These are phyloP conservation scores for Erannis defoliaria DNA, from an alignment of 2,888 invertebrate genomes.

Conservation along the genomic window DNA sequence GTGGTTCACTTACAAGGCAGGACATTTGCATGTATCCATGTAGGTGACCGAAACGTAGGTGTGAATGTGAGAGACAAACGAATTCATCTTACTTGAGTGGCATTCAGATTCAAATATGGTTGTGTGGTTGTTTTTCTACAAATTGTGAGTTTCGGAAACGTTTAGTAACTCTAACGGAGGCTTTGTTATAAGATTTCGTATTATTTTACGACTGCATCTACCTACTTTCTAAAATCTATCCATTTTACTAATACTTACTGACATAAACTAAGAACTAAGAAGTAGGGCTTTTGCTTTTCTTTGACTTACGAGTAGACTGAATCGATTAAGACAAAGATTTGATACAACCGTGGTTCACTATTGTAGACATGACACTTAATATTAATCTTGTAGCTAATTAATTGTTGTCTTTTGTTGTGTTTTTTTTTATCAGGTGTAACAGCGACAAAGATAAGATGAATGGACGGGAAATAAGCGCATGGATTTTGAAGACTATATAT, in stretches of 20 bases:
- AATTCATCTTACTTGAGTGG: constrained; percentile 28
- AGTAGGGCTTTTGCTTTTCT: no score
- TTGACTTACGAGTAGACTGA: no score
- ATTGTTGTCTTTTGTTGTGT: no score
- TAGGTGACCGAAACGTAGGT: constrained; percentile 64
- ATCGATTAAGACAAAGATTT: no score
- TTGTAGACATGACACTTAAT: no score
- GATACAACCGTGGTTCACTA: no score
- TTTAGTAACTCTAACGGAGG: not conserved
- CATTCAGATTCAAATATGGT: constrained; percentile 36
- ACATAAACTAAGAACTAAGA: not conserved
- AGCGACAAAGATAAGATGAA: no score
- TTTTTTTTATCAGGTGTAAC: no score
- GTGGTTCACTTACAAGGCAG: constrained; percentile 39
- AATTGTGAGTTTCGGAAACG: constrained; percentile 5
- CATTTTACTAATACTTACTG: not conserved
- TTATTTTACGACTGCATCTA: constrained; percentile 10
- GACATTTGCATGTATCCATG: constrained; percentile 62
- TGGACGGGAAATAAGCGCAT: no score
- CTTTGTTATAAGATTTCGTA: constrained; percentile 12
- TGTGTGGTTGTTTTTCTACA: constrained; percentile 8
- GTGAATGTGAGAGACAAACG: constrained; percentile 59
- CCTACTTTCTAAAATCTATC: constrained; percentile 11
- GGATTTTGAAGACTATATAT: no score
- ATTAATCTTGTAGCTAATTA: no score